Conservation (phyloP, 2,888 invertebrate species). For the Eurytoma adleriae region DNA sequence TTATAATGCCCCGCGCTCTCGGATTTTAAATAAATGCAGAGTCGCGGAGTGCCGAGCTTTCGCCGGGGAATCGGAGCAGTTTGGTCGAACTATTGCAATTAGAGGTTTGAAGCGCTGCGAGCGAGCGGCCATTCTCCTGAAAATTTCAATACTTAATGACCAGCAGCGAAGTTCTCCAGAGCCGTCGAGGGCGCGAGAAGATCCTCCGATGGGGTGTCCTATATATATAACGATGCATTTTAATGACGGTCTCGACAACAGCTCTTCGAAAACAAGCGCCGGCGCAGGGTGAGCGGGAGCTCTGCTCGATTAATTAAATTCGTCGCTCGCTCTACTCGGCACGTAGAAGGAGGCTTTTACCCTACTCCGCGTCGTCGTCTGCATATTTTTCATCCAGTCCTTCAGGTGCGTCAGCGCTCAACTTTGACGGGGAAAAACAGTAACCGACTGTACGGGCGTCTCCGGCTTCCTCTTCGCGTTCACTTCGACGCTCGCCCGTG, state of each 20-base stretch:
- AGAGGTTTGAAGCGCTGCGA: conserved; percentile 3
- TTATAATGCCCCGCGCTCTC: too few relatives aligned
- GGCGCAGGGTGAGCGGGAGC: neutral
- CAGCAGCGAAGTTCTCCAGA: neutral
- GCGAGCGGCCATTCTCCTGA: neutral
- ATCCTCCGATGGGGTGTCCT: conserved; percentile 7
- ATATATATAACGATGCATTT: conserved; percentile 51
- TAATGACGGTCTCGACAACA: conserved; percentile 51
- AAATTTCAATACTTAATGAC: conserved; percentile 54
- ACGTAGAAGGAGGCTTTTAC: too few relatives aligned
- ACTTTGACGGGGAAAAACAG: too few relatives aligned
- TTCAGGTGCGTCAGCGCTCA: too few relatives aligned
- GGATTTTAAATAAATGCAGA: too few relatives aligned
- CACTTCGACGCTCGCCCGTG: too few relatives aligned
- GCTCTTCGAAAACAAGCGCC: conserved; percentile 8
- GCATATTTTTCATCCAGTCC: too few relatives aligned
- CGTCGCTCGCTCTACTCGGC: conserved; percentile 20
- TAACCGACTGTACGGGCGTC: too few relatives aligned
- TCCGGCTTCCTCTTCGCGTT: too few relatives aligned
- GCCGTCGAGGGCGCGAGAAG: neutral
- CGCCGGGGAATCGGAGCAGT: neutral
- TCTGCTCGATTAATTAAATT: conserved; percentile 55
- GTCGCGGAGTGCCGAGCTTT: too few relatives aligned
- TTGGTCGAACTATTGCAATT: conserved; percentile 40
- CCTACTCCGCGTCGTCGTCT: too few relatives aligned